Evolutionary conservation across 2,797 vertebrate genomes (phyloP), one percentile per base, ranked within the genome.

Genomic region (Apogon hyalosoma): DNA sequence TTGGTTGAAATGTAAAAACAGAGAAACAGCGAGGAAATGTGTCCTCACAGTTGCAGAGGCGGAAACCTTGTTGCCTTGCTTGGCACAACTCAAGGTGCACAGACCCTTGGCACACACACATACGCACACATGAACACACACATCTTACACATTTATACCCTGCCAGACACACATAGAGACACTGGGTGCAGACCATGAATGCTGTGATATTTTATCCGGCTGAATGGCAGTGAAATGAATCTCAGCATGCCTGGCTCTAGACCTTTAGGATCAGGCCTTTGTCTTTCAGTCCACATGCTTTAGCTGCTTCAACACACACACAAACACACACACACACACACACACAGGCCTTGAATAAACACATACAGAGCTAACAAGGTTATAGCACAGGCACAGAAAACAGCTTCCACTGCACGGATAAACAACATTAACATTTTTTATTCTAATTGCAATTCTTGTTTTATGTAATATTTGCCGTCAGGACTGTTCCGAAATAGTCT

Each of bases 151-250:
- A 51, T 19, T 48, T 0, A n/a, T 8, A 67, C 38, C 11, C 41
- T 47, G 24, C 45, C 46, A 55, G 7, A 56, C 40, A 63, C 31
- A 63, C 42, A 70, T 58, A 38, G 15, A 21, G 41, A 69, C 72
- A 47, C 9, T 77, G 55, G 58, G 59, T 31, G 38, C 60, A 69
- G 55, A 52, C 64, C 75, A 61, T 14, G 7, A 64, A 10, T 76
- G 66, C 77, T 83, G 77, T 75, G 73, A 83, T 63, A 74, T 82
- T 78, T 84, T 57, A 60, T 80, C 60, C 33, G 38, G 24, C 52
- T 83, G 80, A 85, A 83, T 69, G 65, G 69, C 69, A 19, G 67
- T 67, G 58, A 74, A 83, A 81, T 83, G 59, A 80, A 78, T 87
- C 77, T 70, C 74, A 85, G 80, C 85, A 65, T 80, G 73, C 52